These are phyloP conservation scores for Chouioia cunea DNA, from an alignment of 2,888 invertebrate species.

Conservation along the genomic window DNA sequence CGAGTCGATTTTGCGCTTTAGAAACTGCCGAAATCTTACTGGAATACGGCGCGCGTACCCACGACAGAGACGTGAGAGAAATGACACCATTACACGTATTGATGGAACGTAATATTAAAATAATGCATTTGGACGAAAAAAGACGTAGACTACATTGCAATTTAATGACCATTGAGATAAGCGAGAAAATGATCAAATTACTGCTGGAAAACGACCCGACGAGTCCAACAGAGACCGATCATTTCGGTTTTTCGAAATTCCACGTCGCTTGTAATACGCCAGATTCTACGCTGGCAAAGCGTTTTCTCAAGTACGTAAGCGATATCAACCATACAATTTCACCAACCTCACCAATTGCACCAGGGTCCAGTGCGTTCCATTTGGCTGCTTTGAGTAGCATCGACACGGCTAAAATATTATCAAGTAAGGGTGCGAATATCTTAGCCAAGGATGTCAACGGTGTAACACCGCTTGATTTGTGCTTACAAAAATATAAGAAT, in stretches of 20 bases:
- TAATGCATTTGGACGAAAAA: not conserved
- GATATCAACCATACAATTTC: not conserved
- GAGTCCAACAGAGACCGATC: not conserved
- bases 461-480: constrained; percentile 3
- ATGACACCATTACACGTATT: constrained; percentile 19
- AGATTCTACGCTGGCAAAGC: not conserved
- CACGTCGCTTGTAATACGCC: not conserved
- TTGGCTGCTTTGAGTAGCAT: constrained; percentile 7
- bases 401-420: not conserved
- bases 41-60: not conserved
- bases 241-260: not conserved
- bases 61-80: not conserved
- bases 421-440: not conserved
- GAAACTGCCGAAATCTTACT: not conserved
- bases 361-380: constrained; percentile 21
- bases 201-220: not conserved
- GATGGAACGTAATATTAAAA: not conserved
- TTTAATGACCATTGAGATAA: not conserved
- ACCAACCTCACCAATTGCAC: not conserved
- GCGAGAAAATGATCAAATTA: not conserved
- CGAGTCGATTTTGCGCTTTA: not conserved
- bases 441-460: not conserved
- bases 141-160: not conserved
- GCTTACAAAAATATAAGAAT: not conserved
- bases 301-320: not conserved